Evolutionary conservation across 1,140 invertebrate genomes (phyloP), one percentile per base, ranked within the genome.

Genomic region (Notospermus geniculatus): DNA sequence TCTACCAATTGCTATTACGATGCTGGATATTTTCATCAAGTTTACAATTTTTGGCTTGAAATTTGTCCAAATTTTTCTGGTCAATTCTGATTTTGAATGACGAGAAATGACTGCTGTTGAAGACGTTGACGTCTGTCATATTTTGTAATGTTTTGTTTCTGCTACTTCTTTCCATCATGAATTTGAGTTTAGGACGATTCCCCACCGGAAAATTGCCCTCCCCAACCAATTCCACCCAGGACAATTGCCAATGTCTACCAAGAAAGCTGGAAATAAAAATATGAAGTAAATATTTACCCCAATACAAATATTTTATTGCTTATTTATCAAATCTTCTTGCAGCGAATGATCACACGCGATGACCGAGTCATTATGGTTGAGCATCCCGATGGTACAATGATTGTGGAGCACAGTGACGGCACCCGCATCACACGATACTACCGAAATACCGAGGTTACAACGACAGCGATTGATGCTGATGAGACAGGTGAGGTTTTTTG

Each of bases 371-470:
- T 78, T n/a, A 75, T 73, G 7, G 69, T 81, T 1, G 73, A 68
- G 57, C 74, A 76, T 53, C 75, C 79, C 23, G 75, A 78, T 71
- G 80, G 77, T 11, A 75, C 71, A 9, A 74, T 70, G 17, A 72
- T 81, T 27, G 72, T 82, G 27, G 79, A 81, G 55, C 80, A 80
- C 69, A 64, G 62, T n/a, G 80, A 82, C 62, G 78, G 79, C 28
- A 82, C 80, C 9, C 62, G 80, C 17, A 80, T 81, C 43, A 80
- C 77, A 22, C 72, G 71, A 2, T 80, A 76, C 56, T 76, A 75
- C 65, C 62, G 70, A 19, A 71, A 46, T 41, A 71, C 63, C 23
- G 60, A 71, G 56, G 64, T 72, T 13, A 46, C 70, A 55, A 50
- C 59, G 1, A 62, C 66, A 43, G 69, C 67, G 15, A 64, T 64